Base-by-base conservation (phyloP, 2,888 invertebrate genomes). In the Drosophila birchii region DNA sequence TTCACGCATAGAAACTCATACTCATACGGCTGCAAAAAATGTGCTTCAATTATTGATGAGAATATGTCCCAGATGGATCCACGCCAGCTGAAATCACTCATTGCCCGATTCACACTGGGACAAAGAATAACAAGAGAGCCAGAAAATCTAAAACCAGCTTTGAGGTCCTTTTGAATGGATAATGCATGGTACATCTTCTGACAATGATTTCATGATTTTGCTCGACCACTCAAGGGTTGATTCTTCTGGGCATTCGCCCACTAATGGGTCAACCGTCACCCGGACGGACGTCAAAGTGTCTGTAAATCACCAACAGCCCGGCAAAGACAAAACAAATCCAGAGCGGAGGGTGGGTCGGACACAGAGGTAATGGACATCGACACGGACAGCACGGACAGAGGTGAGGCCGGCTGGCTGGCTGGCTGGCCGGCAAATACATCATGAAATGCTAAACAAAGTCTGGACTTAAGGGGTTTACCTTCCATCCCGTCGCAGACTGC, bases 161-260 rank as follows among this genome's bases (percentile, higher is more conserved):
- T 80, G 86, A 80, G 82, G 75, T 83, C 58, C 44, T 64, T 54
- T 49, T 56, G 81, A 74, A 79, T 75, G 81, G 81, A 86, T 88
- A 88, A 88, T 89, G 85, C 80, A 88, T 89, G 84, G 88, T 78
- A 78, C 84, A 85, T 86, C 88, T 85, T 86, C 83, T 87, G 89
- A 84, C 86, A 88, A 88, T 88, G 89, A 88, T 88, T 89, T 85
- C 88, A 88, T 82, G 86, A 87, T 89, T 89, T 85, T 58, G 55
- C 56, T 66, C 64, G 69, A 43, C 49, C 66, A 56, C 68, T 69
- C 57, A 70, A 70, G 64, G 77, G 69, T 68, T 70, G 75, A 73
- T 75, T 75, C 57, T 75, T 74, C 79, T 80, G 80, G 79, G 79
- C 78, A 78, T 82, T 86, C 76, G 63, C 69, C 54, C 73, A 86